Evolutionary conservation across 1,140 invertebrate species (phyloP).

Genomic region (Euura saliciscinereae): DNA sequence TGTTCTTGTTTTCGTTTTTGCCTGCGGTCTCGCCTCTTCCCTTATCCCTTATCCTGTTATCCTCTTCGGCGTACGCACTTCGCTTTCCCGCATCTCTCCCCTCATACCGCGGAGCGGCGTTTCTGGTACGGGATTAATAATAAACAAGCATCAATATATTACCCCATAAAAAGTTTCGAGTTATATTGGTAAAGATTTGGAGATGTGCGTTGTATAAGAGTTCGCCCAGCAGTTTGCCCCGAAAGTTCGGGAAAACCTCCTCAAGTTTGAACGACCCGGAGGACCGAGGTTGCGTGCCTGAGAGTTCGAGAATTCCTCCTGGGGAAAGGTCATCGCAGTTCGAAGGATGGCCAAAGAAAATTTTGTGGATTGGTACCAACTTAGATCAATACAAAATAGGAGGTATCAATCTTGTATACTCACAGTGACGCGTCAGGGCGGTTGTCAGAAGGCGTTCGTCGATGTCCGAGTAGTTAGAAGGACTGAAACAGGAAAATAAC

Average conservation of each 20-base stretch:
- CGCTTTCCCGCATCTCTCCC: background rate
- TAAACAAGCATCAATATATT: constrained; percentile 5
- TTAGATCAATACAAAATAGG: too few species aligned
- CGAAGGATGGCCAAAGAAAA: background rate
- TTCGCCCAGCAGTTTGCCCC: too few species aligned
- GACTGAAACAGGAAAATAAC: constrained; percentile 37
- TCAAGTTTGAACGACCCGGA: background rate
- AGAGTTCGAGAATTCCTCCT: background rate
- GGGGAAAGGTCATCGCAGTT: background rate
- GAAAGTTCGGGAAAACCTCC: background rate
- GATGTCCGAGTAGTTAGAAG: constrained; percentile 32
- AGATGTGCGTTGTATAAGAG: background rate
- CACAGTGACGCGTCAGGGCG: constrained; percentile 47
- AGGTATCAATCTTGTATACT: constrained; percentile 24
- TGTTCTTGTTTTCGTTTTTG: background rate
- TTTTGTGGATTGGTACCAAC: background rate
- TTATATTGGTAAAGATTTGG: background rate
- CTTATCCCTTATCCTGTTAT: background rate
- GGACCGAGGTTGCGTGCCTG: background rate
- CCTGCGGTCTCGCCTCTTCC: background rate
- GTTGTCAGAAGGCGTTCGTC: constrained; percentile 46
- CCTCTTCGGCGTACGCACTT: background rate
- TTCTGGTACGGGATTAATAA: background rate
- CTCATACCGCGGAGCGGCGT: too few species aligned
- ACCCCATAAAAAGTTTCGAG: background rate